Conservation (phyloP, 2,113 vertebrate species). For the Ranitomeya imitator region DNA sequence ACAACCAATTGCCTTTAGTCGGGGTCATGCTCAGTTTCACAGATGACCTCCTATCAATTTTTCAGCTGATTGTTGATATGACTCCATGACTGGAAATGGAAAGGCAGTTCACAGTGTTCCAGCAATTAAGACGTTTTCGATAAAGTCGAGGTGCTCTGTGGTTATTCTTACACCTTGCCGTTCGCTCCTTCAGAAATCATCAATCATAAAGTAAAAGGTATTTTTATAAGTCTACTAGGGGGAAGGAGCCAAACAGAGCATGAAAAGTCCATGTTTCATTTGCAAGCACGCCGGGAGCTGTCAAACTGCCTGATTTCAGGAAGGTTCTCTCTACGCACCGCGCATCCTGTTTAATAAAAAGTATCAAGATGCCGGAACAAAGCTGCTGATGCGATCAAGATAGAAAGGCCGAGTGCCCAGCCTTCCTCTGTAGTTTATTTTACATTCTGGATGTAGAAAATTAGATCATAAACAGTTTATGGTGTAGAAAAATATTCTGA, state of each 20-base stretch:
- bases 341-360: constrained; percentile 30
- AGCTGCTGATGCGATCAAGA: not conserved
- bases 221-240: constrained; percentile 33
- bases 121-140: constrained; percentile 26
- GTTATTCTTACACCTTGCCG: constrained; percentile 33
- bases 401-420: not conserved
- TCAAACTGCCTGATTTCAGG: constrained; percentile 45
- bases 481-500: not conserved
- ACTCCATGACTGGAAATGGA: not conserved
- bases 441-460: not conserved
- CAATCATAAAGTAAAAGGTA: constrained; percentile 41
- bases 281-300: constrained; percentile 40
- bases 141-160: not conserved
- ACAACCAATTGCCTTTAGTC: no score
- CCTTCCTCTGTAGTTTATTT: not conserved
- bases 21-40: not conserved
- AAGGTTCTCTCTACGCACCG: not conserved
- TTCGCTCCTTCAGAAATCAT: constrained; percentile 32
- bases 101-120: not conserved
- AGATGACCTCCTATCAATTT: not conserved
- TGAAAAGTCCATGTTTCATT: constrained; percentile 52
- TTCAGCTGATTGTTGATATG: not conserved
- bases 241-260: constrained; percentile 45
- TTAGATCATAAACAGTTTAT: not conserved
- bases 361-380: constrained; percentile 20